These are phyloP conservation scores for Drosophila bipectinata DNA, from an alignment of 1,140 invertebrate genomes.

Conservation along the genomic window DNA sequence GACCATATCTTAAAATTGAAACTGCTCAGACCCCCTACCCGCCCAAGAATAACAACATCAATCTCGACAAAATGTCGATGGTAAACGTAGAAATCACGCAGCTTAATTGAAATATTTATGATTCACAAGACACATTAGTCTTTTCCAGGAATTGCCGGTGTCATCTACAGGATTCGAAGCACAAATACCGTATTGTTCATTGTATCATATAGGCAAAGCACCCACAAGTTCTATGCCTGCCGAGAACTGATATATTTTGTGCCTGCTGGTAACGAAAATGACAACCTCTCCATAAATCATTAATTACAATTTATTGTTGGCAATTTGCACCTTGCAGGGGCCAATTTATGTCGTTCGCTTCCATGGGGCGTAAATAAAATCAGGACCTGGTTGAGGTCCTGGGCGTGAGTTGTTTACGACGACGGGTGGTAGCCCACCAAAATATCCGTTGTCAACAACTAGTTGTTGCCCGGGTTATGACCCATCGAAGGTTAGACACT, in stretches of 20 bases:
- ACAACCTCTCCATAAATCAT: constrained; percentile 61
- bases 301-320: constrained; percentile 79
- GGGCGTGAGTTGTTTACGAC: constrained; percentile 56
- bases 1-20: constrained; percentile 11
- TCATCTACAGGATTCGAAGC: constrained; percentile 8
- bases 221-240: not conserved
- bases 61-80: constrained; percentile 23
- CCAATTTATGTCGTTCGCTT: constrained; percentile 69
- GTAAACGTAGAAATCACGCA: constrained; percentile 52
- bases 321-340: constrained; percentile 73
- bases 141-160: not conserved
- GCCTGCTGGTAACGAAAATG: constrained; percentile 11
- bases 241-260: constrained; percentile 1
- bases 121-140: constrained; percentile 41
- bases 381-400: constrained; percentile 1
- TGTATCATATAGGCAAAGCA: not conserved
- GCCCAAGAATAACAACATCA: constrained; percentile 20
- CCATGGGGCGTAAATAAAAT: constrained; percentile 45
- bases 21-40: not conserved
- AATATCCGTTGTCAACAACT: constrained; percentile 59
- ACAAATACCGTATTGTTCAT: constrained; percentile 15
- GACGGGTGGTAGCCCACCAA: constrained; percentile 9
- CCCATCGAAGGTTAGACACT: constrained; percentile 14
- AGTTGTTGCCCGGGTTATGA: constrained; percentile 56
- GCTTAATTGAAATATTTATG: constrained; percentile 71